phyloP scores from a whole-genome alignment of 2,113 vertebrate species.

The Thymallus thymallus region DNA sequence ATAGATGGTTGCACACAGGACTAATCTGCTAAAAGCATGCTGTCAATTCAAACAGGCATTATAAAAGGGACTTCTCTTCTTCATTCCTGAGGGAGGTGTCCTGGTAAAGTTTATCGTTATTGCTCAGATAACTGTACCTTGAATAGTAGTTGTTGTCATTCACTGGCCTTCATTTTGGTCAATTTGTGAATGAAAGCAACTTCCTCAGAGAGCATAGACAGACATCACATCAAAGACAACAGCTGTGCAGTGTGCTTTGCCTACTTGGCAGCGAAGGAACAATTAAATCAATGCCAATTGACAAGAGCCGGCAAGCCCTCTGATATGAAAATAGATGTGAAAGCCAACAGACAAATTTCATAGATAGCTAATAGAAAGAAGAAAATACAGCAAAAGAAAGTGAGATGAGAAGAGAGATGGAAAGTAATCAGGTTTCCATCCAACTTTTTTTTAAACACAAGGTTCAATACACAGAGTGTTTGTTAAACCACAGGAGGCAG shows the following conservation, averaged over 20 bases:
- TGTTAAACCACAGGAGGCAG: too few species aligned
- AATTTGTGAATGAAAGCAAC: neutral
- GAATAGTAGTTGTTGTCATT: neutral
- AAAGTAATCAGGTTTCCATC: too few species aligned
- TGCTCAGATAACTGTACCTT: neutral
- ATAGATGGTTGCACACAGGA: conserved; percentile 21
- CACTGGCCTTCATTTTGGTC: neutral
- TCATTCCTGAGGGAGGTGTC: conserved; percentile 8
- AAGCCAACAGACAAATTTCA: neutral
- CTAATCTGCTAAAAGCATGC: conserved; percentile 35
- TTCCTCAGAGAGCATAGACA: neutral
- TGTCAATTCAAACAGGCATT: conserved; percentile 9
- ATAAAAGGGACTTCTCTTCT: conserved; percentile 23
- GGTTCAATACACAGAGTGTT: too few species aligned
- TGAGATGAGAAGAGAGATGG: too few species aligned
- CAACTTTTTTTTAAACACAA: too few species aligned
- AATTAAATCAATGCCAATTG: neutral
- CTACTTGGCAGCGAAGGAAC: neutral
- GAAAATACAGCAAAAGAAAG: too few species aligned
- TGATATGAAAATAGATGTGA: neutral
- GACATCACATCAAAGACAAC: neutral
- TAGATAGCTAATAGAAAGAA: neutral
- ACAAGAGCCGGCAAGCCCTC: neutral
- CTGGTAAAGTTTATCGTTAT: conserved; percentile 19
- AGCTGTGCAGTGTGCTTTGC: neutral